These are phyloP conservation scores for Illadopsis cleaveri DNA, from an alignment of 2,113 vertebrate genomes.

Conservation along the genomic window DNA sequence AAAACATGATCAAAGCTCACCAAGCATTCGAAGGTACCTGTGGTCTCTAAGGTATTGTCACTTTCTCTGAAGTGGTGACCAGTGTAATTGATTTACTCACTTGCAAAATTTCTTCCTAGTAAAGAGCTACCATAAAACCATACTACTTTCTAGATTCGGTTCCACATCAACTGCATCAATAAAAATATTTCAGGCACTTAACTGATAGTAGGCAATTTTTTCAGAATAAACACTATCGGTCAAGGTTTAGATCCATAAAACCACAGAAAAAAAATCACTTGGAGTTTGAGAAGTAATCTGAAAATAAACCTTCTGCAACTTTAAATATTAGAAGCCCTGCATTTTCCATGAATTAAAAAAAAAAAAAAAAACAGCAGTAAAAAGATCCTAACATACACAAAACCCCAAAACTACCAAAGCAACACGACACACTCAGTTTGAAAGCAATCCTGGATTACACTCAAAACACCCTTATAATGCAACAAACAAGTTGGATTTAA, in stretches of 20 bases:
- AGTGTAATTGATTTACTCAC: background rate
- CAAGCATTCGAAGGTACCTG: background rate
- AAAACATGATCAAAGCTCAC: background rate
- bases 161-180: background rate
- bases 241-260: background rate
- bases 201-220: background rate
- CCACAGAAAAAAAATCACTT: background rate
- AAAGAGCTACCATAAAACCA: background rate
- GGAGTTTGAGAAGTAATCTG: background rate
- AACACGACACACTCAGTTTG: background rate
- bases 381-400: background rate
- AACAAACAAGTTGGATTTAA: background rate
- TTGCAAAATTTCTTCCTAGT: background rate
- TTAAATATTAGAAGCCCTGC: background rate
- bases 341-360: background rate
- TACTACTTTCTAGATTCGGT: background rate
- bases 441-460: background rate
- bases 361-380: background rate
- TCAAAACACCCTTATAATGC: background rate
- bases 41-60: background rate
- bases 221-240: background rate
- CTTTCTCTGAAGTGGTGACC: background rate
- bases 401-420: background rate
- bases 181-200: background rate
- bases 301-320: background rate